Base-by-base conservation (phyloP, 1,140 invertebrate genomes). In the Cotesia vestalis region DNA sequence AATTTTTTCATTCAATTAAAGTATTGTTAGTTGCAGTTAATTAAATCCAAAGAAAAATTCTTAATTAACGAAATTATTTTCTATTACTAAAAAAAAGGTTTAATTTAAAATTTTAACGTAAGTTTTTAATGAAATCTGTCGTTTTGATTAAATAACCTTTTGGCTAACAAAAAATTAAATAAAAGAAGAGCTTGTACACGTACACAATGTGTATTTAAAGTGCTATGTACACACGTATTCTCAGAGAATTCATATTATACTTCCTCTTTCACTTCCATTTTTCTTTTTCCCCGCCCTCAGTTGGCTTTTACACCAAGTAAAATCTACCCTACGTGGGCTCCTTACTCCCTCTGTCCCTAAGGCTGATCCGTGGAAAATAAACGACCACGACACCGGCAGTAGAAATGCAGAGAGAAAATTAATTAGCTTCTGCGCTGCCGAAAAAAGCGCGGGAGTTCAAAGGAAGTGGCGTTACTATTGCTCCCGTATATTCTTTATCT, bases 381-480 rank as follows among this genome's bases (percentile, higher is more conserved):
- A 80, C 77, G 77, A 60, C 72, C 62, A 69, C 61, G 74, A 79
- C 40, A 72, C 61, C 53, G 46, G 17, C 36, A 40, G 20, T 46
- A 64, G 36, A 34, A 34, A 46, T 17, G 35, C n/a, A 12, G 40
- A 17, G 80, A 74, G 75, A 78, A 73, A 82, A 81, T 83, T 83
- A 82, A 83, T 82, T 83, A 81, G 79, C 76, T 78, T 72, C 74
- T 73, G 75, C 76, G 77, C 80, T 79, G 67, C 75, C 76, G 74
- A 79, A 80, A 80, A 72, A 78, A 79, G 76, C n/a, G 46, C 46
- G 63, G 66, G 74, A 78, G 81, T 81, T 83, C 81, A 82, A 81
- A 83, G 81, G 78, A 79, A 82, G 78, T 80, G 75, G 71, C 76
- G 73, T 72, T 76, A 76, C 53, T 14, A 55, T n/a, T 17, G 5